Base-by-base conservation (phyloP, 2,888 invertebrate genomes). In the Rambutsinella grinnellia region DNA sequence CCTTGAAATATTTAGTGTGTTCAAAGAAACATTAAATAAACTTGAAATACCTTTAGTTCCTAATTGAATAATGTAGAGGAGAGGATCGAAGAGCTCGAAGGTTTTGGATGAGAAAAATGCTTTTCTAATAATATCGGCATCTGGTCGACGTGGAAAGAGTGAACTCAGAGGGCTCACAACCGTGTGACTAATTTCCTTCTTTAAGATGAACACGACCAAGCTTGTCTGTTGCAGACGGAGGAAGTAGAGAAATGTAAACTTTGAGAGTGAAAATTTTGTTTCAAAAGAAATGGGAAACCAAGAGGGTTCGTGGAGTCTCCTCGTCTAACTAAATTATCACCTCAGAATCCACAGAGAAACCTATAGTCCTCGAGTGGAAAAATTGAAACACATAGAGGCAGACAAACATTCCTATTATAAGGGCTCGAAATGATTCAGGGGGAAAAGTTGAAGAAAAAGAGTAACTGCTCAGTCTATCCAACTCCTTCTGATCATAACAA, bases 401-500 rank as follows among this genome's bases (percentile, higher is more conserved):
- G 56, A 56, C 58, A 2, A 19, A 46, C 46, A 61, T 56, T n/a
- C 56, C 8, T 8, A 26, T 57, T 57, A 36, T n/a, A n/a, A n/a
- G n/a, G n/a, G n/a, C 17, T 56, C 46, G 2, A 28, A 21, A 28
- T 28, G 24, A 44, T n/a, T 15, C 27, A 44, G 24, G 26, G 15
- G 23, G 49, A 44, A 47, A 17, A 44, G 8, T 47, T 46, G 2
- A 23, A 15, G 15, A 15, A 8, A 21, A 36, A 36, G 36, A 23
- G 3, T 54, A 23, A 23, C n/a, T n/a, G n/a, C n/a, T n/a, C n/a
- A 3, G 54, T 21, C 23, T 23, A 27, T 51, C 49, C 61, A 65
- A 58, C 57, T 69, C 70, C 66, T 76, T 76, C 65, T 65, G 76
- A 76, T 70, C 70, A 76, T 76, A 76, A 70, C 76, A 70, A 76